phyloP scores from a whole-genome alignment of 2,113 vertebrate species.

The Planiliza haematocheilus region DNA sequence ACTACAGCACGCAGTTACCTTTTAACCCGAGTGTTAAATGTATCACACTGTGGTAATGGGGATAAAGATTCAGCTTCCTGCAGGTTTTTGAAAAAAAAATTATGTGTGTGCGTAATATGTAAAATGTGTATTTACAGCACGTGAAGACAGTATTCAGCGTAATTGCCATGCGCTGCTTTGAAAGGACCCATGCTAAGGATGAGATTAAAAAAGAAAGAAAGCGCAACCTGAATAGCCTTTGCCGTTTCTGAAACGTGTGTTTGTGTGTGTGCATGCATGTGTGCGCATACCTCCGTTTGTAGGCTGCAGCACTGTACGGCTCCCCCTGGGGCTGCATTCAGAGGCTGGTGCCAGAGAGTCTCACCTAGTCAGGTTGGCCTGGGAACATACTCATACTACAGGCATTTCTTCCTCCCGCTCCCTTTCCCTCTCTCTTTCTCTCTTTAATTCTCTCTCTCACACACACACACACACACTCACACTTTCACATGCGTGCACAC shows the following conservation, averaged over 20 bases:
- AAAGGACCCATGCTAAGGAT: slow-evolving; percentile 11
- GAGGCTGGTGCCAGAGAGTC: slow-evolving; percentile 83
- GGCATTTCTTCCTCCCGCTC: slow-evolving; percentile 41
- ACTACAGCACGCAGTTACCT: slow-evolving; percentile 45
- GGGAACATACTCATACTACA: slow-evolving; percentile 70
- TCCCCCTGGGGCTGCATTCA: slow-evolving; percentile 74
- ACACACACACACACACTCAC: slow-evolving; percentile 19
- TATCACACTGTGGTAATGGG: slow-evolving; percentile 31
- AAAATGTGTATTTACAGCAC: slow-evolving; percentile 26
- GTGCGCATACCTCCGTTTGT: slow-evolving; percentile 62
- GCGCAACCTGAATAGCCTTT: slow-evolving; percentile 21
- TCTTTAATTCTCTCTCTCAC: background rate
- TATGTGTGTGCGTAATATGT: slow-evolving; percentile 1
- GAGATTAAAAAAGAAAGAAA: slow-evolving; percentile 35
- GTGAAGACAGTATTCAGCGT: slow-evolving; percentile 22
- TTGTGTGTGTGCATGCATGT: slow-evolving; percentile 21
- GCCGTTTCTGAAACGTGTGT: slow-evolving; percentile 17
- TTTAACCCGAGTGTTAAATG: slow-evolving; percentile 49
- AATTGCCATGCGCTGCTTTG: slow-evolving; percentile 11
- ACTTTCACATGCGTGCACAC: slow-evolving; percentile 45
- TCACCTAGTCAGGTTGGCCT: slow-evolving; percentile 82
- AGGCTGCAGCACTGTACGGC: slow-evolving; percentile 61
- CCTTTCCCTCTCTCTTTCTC: background rate
- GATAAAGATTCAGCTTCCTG: slow-evolving; percentile 8
- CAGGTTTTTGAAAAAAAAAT: background rate